Percentiles rank a stretch among this genome's conserved stretches.
phyloP scores from a whole-genome alignment of 2,113 vertebrate genomes.

The Cephalopterus ornatus region DNA sequence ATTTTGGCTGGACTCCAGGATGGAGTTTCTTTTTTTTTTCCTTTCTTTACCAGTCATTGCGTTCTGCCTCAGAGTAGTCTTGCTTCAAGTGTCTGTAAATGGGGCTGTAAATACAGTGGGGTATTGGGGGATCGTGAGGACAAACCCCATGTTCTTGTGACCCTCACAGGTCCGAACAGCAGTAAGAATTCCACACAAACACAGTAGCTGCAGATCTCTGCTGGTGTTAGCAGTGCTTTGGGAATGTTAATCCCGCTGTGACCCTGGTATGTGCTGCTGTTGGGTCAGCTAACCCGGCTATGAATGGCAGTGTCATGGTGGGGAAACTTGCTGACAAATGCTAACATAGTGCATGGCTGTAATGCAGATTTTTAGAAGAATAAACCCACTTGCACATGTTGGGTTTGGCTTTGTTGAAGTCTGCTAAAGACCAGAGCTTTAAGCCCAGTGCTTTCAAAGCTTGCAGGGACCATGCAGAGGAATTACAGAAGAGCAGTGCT shows the following conservation, averaged over 20 bases:
- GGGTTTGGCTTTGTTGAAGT: conserved; percentile 11
- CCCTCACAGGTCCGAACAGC: neutral
- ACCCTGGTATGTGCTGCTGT: conserved; percentile 2
- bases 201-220: neutral
- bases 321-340: conserved; percentile 38
- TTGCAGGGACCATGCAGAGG: neutral
- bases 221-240: neutral
- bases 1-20: conserved; percentile 30
- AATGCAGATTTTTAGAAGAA: neutral
- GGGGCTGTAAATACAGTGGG: neutral
- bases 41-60: neutral
- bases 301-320: neutral
- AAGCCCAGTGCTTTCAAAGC: neutral
- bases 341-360: neutral
- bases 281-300: neutral
- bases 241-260: conserved; percentile 46
- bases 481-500: neutral
- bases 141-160: neutral
- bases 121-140: neutral
- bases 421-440: neutral
- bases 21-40: neutral
- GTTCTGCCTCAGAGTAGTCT: neutral
- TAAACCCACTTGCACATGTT: neutral
- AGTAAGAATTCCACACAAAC: accelerated
- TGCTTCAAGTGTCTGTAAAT: neutral